Evolutionary conservation across 1,140 invertebrate species (phyloP).

Genomic region (Papilio polyxenes): DNA sequence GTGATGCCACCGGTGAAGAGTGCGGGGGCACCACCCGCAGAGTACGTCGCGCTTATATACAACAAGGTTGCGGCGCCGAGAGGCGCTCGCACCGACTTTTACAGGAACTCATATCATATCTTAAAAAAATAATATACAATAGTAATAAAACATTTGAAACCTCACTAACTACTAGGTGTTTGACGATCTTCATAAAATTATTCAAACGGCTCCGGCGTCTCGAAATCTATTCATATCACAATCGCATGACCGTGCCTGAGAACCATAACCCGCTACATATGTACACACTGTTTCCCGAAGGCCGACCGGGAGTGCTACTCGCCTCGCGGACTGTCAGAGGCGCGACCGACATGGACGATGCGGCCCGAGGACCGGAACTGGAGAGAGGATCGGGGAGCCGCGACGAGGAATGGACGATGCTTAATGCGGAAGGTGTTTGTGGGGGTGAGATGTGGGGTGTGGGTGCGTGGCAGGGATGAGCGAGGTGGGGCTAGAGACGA

Average conservation of each 20-base stretch:
- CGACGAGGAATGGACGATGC: conserved; percentile 74
- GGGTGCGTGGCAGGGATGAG: conserved; percentile 69
- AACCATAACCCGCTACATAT: conserved; percentile 78
- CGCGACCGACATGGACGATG: conserved; percentile 64
- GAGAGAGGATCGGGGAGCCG: conserved; percentile 78
- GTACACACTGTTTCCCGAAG: conserved; percentile 75
- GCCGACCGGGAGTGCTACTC: conserved; percentile 54
- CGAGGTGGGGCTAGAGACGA: conserved; percentile 81
- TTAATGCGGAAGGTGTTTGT: conserved; percentile 43
- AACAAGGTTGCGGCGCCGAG: conserved; percentile 66
- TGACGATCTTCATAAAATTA: conserved; percentile 76
- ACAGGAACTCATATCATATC: conserved; percentile 80
- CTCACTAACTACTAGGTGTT: conserved; percentile 77
- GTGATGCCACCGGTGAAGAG: conserved; percentile 59
- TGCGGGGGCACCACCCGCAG: conserved; percentile 52
- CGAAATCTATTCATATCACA: conserved; percentile 80
- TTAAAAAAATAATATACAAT: conserved; percentile 79
- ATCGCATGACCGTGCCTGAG: conserved; percentile 79
- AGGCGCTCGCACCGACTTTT: conserved; percentile 65
- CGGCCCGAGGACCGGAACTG: conserved; percentile 56
- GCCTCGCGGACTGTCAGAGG: conserved; percentile 61
- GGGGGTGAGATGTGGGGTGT: conserved; percentile 45
- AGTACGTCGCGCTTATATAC: conserved; percentile 73
- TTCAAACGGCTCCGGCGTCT: conserved; percentile 74
- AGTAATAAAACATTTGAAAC: conserved; percentile 80